Conservation (phyloP, 2,797 vertebrate species). For the Saxicola maurus region DNA sequence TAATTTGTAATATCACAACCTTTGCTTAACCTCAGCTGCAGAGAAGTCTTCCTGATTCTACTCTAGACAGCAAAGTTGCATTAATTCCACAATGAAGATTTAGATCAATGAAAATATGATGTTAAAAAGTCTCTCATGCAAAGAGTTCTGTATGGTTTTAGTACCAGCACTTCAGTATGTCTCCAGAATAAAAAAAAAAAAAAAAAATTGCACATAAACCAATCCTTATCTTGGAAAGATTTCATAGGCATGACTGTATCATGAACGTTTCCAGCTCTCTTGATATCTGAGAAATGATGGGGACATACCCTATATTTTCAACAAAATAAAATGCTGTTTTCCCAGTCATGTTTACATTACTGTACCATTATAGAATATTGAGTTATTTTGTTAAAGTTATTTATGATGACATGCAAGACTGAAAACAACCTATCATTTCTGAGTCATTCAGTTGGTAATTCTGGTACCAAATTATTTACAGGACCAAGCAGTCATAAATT, state of each 20-base stretch:
- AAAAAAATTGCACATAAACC: background rate
- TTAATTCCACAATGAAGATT: constrained; percentile 55
- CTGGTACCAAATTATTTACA: constrained; percentile 49
- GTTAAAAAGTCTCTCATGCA: background rate
- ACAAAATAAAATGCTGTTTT: background rate
- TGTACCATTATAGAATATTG: constrained; percentile 42
- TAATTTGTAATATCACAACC: constrained; percentile 69
- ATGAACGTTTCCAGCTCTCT: constrained; percentile 3
- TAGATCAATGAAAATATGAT: constrained; percentile 19
- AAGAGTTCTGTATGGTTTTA: background rate
- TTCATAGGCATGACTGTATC: background rate
- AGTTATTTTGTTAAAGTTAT: constrained; percentile 40
- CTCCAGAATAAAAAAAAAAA: background rate
- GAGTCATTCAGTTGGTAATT: constrained; percentile 40
- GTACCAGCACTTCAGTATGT: background rate
- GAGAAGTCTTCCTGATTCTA: constrained; percentile 47
- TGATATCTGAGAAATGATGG: background rate
- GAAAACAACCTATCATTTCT: constrained; percentile 41
- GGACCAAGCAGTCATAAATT: constrained; percentile 17
- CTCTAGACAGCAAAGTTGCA: constrained; percentile 34
- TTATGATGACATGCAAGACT: constrained; percentile 22
- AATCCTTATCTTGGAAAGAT: constrained; percentile 8
- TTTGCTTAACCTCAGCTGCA: constrained; percentile 68
- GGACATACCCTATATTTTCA: background rate
- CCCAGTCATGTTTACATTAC: background rate